Percentiles rank a stretch among this genome's conserved stretches.
Conservation (phyloP, 2,113 vertebrate genomes). For the Bothrops jararaca region DNA sequence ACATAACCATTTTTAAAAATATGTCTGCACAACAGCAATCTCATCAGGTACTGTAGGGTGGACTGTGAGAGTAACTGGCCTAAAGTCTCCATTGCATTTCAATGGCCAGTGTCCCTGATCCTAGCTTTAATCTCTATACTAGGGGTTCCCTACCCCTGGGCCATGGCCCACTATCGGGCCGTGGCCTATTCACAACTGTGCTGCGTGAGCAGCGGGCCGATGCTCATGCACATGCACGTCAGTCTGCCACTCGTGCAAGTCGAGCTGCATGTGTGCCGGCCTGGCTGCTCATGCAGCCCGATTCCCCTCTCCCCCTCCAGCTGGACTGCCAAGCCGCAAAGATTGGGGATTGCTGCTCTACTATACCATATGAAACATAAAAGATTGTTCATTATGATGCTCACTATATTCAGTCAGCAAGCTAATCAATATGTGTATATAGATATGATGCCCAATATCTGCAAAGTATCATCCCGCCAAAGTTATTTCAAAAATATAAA, state of each 20-base stretch:
- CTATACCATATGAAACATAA: neutral
- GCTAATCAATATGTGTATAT: neutral
- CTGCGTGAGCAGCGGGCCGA: too few relatives aligned
- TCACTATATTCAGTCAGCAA: neutral
- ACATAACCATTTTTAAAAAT: neutral
- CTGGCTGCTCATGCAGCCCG: too few relatives aligned
- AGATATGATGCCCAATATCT: neutral
- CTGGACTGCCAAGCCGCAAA: too few relatives aligned
- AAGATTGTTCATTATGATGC: neutral
- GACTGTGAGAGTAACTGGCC: neutral
- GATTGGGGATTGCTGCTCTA: neutral
- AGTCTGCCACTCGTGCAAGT: too few relatives aligned
- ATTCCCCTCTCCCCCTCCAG: too few relatives aligned
- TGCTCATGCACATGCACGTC: too few relatives aligned
- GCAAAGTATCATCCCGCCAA: neutral
- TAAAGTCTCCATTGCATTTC: neutral
- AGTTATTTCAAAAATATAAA: neutral
- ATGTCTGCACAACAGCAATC: neutral
- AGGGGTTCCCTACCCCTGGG: too few relatives aligned
- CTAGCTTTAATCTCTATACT: neutral
- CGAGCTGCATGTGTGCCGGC: too few relatives aligned
- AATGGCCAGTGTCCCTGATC: neutral
- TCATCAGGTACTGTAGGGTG: neutral
- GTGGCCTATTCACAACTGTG: too few relatives aligned
- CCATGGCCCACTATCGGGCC: too few relatives aligned